Evolutionary conservation across 2,888 invertebrate genomes (phyloP).

Genomic region (Chrysotoxum bicinctum): DNA sequence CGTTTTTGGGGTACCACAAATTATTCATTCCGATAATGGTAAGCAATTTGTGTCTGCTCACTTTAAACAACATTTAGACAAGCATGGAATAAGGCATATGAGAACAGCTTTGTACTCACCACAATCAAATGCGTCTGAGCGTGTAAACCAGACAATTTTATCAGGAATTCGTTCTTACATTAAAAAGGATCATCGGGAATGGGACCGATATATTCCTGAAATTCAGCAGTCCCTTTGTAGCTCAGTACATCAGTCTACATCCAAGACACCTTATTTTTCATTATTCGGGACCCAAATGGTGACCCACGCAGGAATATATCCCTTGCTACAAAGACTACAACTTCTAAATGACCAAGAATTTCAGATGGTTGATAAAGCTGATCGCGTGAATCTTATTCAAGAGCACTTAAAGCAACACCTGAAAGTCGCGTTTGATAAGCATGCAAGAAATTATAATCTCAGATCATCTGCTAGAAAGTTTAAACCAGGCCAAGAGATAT

Average conservation of each 20-base stretch:
- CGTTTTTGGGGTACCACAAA: slow-evolving; percentile 74
- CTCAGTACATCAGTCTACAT: slow-evolving; percentile 43
- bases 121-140: slow-evolving; percentile 77
- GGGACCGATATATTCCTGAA: slow-evolving; percentile 51
- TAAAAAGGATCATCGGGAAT: slow-evolving; percentile 56
- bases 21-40: slow-evolving; percentile 75
- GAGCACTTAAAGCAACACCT: neutral
- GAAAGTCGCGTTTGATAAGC: neutral
- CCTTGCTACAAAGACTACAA: slow-evolving; percentile 11
- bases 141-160: slow-evolving; percentile 75
- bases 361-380: neutral
- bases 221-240: slow-evolving; percentile 47
- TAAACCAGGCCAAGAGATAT: neutral
- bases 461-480: neutral
- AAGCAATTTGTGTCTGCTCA: slow-evolving; percentile 63
- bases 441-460: neutral
- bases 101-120: slow-evolving; percentile 75
- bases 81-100: slow-evolving; percentile 30
- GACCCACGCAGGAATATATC: neutral
- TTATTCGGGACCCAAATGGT: neutral
- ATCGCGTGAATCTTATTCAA: neutral
- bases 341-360: slow-evolving; percentile 22
- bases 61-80: slow-evolving; percentile 42
- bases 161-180: slow-evolving; percentile 74
- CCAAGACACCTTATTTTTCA: neutral